A percentile compares a stretch with the other conserved stretches of the same genome.
phyloP scores from a whole-genome alignment of 2,888 invertebrate genomes.

The Eudemis profundana region DNA sequence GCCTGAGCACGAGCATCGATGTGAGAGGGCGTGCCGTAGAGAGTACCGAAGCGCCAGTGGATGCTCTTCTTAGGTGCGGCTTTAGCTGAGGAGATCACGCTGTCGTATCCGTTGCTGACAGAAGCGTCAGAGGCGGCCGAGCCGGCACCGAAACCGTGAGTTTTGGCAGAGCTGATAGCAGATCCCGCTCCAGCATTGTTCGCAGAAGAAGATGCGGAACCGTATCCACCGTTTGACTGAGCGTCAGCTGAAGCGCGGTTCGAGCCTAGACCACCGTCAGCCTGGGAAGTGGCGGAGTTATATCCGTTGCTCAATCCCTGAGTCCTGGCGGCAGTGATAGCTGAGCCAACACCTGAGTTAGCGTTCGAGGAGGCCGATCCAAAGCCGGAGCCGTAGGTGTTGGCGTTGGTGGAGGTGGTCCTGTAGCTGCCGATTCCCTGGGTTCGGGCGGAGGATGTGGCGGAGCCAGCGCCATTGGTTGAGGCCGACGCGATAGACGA shows the following conservation, averaged over 20 bases:
- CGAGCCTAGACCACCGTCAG: constrained; percentile 56
- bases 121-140: constrained; percentile 67
- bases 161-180: constrained; percentile 58
- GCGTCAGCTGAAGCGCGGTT: constrained; percentile 56
- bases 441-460: constrained; percentile 67
- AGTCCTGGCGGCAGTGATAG: constrained; percentile 62
- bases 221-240: constrained; percentile 56
- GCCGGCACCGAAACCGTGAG: constrained; percentile 60
- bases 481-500: constrained; percentile 62
- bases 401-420: constrained; percentile 65
- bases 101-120: constrained; percentile 58
- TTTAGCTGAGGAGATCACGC: constrained; percentile 60
- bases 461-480: constrained; percentile 62
- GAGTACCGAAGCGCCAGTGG: constrained; percentile 74
- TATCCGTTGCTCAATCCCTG: constrained; percentile 57
- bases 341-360: constrained; percentile 59
- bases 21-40: constrained; percentile 61
- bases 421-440: constrained; percentile 60
- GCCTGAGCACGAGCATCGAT: constrained; percentile 54
- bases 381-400: constrained; percentile 57
- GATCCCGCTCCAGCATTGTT: constrained; percentile 56
- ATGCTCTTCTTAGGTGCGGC: constrained; percentile 58
- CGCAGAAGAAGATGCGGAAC: constrained; percentile 57
- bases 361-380: constrained; percentile 68
- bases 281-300: constrained; percentile 64